phyloP scores from a whole-genome alignment of 1,140 invertebrate genomes.

The Heliothis subflexa region DNA sequence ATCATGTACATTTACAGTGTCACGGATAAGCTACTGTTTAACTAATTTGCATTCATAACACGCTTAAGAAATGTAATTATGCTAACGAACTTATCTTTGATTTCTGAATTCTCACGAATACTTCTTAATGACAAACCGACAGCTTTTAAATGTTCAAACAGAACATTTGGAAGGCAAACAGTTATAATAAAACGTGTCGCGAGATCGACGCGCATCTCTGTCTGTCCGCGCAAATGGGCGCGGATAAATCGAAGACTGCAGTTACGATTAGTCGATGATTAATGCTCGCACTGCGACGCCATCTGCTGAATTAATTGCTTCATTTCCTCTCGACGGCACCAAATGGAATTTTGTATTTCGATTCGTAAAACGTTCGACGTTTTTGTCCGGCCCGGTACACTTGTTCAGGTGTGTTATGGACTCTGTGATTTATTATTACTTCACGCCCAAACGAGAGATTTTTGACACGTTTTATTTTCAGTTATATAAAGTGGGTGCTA shows the following conservation, averaged over 20 bases:
- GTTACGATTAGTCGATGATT: constrained; percentile 86
- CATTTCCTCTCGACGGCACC: constrained; percentile 84
- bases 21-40: constrained; percentile 27
- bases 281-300: constrained; percentile 83
- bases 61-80: constrained; percentile 20
- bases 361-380: constrained; percentile 74
- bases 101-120: constrained; percentile 24
- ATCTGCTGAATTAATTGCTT: constrained; percentile 86
- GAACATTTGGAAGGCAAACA: constrained; percentile 45
- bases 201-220: constrained; percentile 49
- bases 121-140: constrained; percentile 19
- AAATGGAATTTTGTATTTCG: constrained; percentile 85
- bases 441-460: constrained; percentile 42
- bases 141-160: constrained; percentile 26
- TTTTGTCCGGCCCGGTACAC: constrained; percentile 73
- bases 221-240: constrained; percentile 62
- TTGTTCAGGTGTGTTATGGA: constrained; percentile 70
- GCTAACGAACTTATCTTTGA: constrained; percentile 21
- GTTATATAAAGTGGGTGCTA: constrained; percentile 6
- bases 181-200: constrained; percentile 51
- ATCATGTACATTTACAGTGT: constrained; percentile 15
- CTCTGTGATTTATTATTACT: constrained; percentile 63
- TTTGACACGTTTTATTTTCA: constrained; percentile 46
- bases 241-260: constrained; percentile 85
- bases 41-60: constrained; percentile 23